Evolutionary conservation across 2,113 vertebrate species (phyloP), one percentile per base, ranked within the genome.

Genomic region (Danio rerio): DNA sequence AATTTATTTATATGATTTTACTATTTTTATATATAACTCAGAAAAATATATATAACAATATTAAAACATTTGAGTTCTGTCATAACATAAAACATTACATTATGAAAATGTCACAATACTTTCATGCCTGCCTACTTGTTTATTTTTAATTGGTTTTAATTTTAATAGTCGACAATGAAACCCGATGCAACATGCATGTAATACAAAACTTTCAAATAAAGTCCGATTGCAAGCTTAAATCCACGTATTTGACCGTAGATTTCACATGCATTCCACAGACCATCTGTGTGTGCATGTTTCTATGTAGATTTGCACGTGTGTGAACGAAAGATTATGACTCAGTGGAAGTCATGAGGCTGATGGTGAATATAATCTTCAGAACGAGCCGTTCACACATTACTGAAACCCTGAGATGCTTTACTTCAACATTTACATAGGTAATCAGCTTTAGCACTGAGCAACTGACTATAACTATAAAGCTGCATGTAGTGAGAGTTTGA

Each of bases 251-350:
- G 9, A 47, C 5, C 43, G 50, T 55, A 40, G 2, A 58, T 43
- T 55, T 7, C 6, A n/a, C 5, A n/a, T 40, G 71, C 13, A 75
- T 45, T 58, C 58, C 40, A 53, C 43, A 2, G 0, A 4, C 15
- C 42, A 13, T 21, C 20, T 42, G 6, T 61, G 42, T 50, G 53
- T 50, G 68, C 5, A 50, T 40, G 53, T 16, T 5, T 71, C 31
- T 59, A 5, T 49, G 12, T 40, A 11, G 11, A 5, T 70, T 59
- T 40, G 20, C 18, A 20, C 50, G 49, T 13, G 12, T 49, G 65
- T 31, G 68, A 52, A 56, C 15, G 45, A 70, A 62, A 12, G 69
- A 42, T 40, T 59, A 52, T 52, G 79, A 72, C 40, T 72, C 58
- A 59, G n/a, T 45, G 20, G 31, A 74, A 58, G 72, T 59, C 72